Conservation (phyloP, 2,888 invertebrate species). For the Yponomeuta plumbellus region DNA sequence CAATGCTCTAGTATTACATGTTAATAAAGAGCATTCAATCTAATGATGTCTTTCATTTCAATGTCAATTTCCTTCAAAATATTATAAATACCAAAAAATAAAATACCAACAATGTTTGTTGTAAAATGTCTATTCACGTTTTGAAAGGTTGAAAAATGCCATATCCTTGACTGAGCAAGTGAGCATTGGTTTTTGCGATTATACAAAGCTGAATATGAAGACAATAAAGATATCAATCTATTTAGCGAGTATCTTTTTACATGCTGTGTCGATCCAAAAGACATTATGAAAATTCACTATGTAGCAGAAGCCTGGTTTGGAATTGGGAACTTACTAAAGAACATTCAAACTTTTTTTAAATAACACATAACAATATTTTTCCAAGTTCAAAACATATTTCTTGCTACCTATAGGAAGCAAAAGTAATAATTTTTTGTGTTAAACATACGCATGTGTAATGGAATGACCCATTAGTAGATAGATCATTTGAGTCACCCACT, state of each 20-base stretch:
- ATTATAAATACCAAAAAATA: not conserved
- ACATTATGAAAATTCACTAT: too few species aligned
- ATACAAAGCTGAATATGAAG: not conserved
- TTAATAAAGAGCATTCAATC: constrained; percentile 65
- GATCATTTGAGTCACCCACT: too few species aligned
- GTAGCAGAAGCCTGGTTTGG: too few species aligned
- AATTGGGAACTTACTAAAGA: too few species aligned
- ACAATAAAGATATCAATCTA: not conserved
- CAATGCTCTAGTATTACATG: constrained; percentile 62
- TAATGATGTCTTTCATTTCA: constrained; percentile 21
- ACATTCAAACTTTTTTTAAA: not conserved
- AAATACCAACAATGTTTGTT: not conserved
- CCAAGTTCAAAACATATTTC: not conserved
- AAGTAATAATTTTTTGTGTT: too few species aligned
- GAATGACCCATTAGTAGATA: too few species aligned
- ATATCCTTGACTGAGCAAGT: not conserved
- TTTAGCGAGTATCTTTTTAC: too few species aligned
- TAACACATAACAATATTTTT: not conserved
- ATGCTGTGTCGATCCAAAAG: too few species aligned
- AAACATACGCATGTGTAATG: too few species aligned
- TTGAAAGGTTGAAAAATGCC: not conserved
- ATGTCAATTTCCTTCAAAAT: not conserved
- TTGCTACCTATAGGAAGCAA: too few species aligned
- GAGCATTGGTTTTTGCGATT: constrained; percentile 2
- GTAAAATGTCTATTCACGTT: not conserved